These are phyloP conservation scores for Leontocebus nigricollis DNA, from an alignment of 2,797 vertebrate genomes.

Conservation along the genomic window DNA sequence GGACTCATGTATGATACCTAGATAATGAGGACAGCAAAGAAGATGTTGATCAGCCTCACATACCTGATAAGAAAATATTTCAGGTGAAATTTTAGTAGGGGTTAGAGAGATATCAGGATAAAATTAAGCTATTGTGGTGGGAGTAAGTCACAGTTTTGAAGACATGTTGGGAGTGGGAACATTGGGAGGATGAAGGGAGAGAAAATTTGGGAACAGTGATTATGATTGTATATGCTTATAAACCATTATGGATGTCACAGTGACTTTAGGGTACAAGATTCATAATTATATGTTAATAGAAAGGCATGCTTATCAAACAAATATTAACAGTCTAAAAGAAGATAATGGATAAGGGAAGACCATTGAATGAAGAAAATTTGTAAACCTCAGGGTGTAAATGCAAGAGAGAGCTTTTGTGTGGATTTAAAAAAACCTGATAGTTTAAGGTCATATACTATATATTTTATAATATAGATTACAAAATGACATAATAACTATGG, in stretches of 20 bases:
- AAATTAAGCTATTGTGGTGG: not conserved
- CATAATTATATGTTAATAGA: not conserved
- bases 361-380: not conserved
- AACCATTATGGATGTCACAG: slow-evolving; percentile 7
- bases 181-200: not conserved
- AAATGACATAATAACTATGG: not conserved
- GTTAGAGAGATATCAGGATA: not conserved
- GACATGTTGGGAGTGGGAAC: not conserved
- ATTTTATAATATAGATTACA: not conserved
- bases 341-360: not conserved
- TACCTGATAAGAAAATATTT: slow-evolving; percentile 6
- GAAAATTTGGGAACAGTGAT: not conserved
- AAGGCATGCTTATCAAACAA: not conserved
- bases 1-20: not conserved
- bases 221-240: not conserved
- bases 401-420: slow-evolving; percentile 14
- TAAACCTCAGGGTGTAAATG: not conserved
- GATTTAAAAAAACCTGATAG: not conserved
- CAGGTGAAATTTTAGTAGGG: not conserved
- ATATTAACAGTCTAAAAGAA: not conserved
- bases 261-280: not conserved
- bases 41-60: not conserved
- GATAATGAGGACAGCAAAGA: not conserved
- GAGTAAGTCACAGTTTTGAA: slow-evolving; percentile 5
- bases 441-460: not conserved